Evolutionary conservation across 1,140 invertebrate genomes (phyloP).

Genomic region (Metaphire vulgaris): DNA sequence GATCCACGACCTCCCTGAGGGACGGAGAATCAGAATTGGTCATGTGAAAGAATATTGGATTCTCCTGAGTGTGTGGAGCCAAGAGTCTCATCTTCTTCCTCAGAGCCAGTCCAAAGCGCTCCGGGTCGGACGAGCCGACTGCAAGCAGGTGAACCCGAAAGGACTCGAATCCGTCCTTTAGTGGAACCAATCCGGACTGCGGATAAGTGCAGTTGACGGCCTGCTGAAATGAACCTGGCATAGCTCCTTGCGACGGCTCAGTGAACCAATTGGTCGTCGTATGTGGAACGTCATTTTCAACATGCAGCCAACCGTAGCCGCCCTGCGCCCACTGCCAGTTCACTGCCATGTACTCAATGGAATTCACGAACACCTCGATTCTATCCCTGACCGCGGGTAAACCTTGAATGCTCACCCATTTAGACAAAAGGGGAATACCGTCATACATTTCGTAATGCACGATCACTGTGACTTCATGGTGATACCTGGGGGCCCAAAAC

Average conservation of each 20-base stretch:
- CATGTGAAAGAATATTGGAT: constrained; percentile 21
- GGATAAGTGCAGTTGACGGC: constrained; percentile 18
- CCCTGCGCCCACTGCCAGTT: constrained; percentile 15
- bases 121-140: constrained; percentile 6
- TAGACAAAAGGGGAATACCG: constrained; percentile 15
- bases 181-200: background rate
- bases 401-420: constrained; percentile 13
- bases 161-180: background rate
- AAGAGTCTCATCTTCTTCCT: background rate
- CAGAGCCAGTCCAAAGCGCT: background rate
- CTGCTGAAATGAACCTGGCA: constrained; percentile 21
- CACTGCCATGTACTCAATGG: constrained; percentile 14
- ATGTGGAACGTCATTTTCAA: constrained; percentile 18
- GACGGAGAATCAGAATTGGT: background rate
- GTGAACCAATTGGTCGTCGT: constrained; percentile 1
- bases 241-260: background rate
- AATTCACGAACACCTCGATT: background rate
- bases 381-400: background rate
- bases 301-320: constrained; percentile 15
- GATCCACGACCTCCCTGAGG: constrained; percentile 6
- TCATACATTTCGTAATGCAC: constrained; percentile 26
- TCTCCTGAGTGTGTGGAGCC: constrained; percentile 17
- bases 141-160: constrained; percentile 12
- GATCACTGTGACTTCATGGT: constrained; percentile 10
- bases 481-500: constrained; percentile 13